Evolutionary conservation across 2,888 invertebrate species (phyloP).

Genomic region (Macrosiphum euphorbiae): DNA sequence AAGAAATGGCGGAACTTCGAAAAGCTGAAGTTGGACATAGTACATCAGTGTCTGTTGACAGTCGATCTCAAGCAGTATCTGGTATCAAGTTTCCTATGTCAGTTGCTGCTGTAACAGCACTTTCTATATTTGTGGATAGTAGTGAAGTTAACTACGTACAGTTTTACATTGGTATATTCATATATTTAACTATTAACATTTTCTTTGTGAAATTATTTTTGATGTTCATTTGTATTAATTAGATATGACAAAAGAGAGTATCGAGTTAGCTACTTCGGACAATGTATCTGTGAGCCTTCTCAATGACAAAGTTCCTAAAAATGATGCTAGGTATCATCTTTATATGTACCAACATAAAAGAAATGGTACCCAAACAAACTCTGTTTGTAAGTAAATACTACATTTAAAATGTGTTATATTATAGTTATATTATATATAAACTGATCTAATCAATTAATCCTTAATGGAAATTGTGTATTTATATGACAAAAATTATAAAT

Average conservation of each 20-base stretch:
- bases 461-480: no score
- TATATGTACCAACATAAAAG: conserved; percentile 92
- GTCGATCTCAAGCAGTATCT: conserved; percentile 89
- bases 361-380: conserved; percentile 91
- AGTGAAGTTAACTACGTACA: conserved; percentile 91
- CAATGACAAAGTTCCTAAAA: conserved; percentile 84
- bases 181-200: conserved; percentile 1
- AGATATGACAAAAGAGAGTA: conserved; percentile 89
- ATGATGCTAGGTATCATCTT: conserved; percentile 91
- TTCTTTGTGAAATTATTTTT: background rate
- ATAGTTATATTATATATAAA: background rate
- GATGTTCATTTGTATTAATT: conserved; percentile 70
- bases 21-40: conserved; percentile 77
- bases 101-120: conserved; percentile 67
- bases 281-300: conserved; percentile 79
- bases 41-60: conserved; percentile 84
- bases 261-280: conserved; percentile 83
- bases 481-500: no score
- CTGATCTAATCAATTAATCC: background rate
- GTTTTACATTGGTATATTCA: conserved; percentile 80
- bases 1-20: conserved; percentile 84
- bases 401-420: conserved; percentile 36
- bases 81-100: conserved; percentile 90
- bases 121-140: conserved; percentile 67
- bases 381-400: conserved; percentile 76